These are phyloP conservation scores for Atta cephalotes DNA, from an alignment of 1,140 invertebrate species.

Conservation along the genomic window DNA sequence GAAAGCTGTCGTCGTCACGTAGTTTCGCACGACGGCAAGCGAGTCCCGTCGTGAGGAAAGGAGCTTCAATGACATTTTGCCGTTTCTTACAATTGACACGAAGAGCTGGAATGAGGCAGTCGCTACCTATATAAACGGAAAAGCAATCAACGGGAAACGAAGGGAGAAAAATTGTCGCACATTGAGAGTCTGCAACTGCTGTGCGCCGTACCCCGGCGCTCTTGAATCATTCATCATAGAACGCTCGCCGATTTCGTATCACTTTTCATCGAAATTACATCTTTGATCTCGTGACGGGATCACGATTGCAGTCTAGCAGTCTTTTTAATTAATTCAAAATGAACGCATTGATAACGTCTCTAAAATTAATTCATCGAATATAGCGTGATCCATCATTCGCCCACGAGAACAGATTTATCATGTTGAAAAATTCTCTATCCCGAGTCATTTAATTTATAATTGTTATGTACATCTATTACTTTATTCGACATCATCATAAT, in stretches of 20 bases:
- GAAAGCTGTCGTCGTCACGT: constrained; percentile 30
- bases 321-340: constrained; percentile 25
- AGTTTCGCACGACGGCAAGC: not conserved
- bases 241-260: constrained; percentile 37
- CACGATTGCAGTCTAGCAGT: not conserved
- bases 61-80: constrained; percentile 16
- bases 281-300: not conserved
- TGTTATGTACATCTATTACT: not conserved
- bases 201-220: not conserved
- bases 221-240: constrained; percentile 50
- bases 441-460: not conserved
- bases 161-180: constrained; percentile 52
- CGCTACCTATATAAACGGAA: constrained; percentile 44
- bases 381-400: not conserved
- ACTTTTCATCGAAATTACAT: constrained; percentile 44
- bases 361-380: constrained; percentile 14
- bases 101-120: constrained; percentile 1
- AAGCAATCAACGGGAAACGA: constrained; percentile 56
- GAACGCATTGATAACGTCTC: not conserved
- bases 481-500: not conserved
- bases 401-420: not conserved
- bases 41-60: not conserved
- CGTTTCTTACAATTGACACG: constrained; percentile 48
- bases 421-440: not conserved
- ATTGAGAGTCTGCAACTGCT: constrained; percentile 33